Conservation (phyloP, 2,113 vertebrate genomes). For the Cyprinodon brontotheroides region DNA sequence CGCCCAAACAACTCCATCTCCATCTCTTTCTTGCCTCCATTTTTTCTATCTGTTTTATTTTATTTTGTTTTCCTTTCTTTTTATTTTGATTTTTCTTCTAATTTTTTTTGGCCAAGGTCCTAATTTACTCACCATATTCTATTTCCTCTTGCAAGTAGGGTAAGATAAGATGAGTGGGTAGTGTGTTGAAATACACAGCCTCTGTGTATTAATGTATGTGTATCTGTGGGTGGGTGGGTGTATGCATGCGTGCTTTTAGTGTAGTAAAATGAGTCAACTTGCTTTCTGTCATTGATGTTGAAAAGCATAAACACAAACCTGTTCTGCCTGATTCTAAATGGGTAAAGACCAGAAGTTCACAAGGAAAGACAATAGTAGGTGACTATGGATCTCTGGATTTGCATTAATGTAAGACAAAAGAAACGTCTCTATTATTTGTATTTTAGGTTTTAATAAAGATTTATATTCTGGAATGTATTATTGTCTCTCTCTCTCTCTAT, state of each 20-base stretch:
- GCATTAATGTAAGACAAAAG: neutral
- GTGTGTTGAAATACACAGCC: constrained; percentile 37
- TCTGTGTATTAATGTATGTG: neutral
- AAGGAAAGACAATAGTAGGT: constrained; percentile 5
- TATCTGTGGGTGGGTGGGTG: constrained; percentile 3
- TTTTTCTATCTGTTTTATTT: constrained; percentile 14
- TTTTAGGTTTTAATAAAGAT: neutral
- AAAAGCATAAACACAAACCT: constrained; percentile 51
- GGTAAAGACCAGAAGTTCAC: constrained; percentile 35
- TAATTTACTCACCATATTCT: constrained; percentile 51
- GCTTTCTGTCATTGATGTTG: constrained; percentile 61
- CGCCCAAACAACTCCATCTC: constrained; percentile 75
- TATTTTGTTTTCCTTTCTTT: constrained; percentile 21
- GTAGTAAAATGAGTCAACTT: constrained; percentile 54
- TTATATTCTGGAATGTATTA: too few relatives aligned
- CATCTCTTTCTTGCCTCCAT: constrained; percentile 24
- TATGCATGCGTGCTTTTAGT: constrained; percentile 6
- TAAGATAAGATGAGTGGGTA: constrained; percentile 56
- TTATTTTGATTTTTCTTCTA: constrained; percentile 28
- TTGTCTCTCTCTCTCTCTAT: too few relatives aligned
- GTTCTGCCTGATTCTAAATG: constrained; percentile 40
- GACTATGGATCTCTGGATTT: constrained; percentile 2
- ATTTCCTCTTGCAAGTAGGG: constrained; percentile 51
- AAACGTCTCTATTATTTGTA: neutral
- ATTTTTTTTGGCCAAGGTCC: constrained; percentile 46